phyloP scores from a whole-genome alignment of 2,113 vertebrate species.

The Puffinus mauretanicus region DNA sequence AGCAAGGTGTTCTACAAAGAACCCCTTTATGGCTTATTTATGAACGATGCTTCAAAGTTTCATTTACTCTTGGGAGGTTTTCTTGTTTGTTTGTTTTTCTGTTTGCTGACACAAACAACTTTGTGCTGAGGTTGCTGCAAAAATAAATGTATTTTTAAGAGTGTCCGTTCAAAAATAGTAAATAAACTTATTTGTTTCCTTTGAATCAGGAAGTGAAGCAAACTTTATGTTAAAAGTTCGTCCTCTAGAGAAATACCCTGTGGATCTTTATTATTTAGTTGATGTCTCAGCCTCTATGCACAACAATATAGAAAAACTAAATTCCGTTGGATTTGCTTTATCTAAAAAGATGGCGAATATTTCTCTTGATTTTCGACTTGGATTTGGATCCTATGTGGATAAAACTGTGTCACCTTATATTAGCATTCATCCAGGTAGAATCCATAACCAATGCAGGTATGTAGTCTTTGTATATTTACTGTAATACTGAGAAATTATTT shows the following conservation, averaged over 20 bases:
- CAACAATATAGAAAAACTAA: slow-evolving; percentile 91
- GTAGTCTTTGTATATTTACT: neutral
- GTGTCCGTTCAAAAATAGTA: neutral
- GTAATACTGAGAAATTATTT: neutral
- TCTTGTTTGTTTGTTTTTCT: slow-evolving; percentile 18
- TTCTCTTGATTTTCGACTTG: slow-evolving; percentile 90
- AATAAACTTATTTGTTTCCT: slow-evolving; percentile 36
- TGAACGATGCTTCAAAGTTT: neutral
- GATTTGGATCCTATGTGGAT: slow-evolving; percentile 97
- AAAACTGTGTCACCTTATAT: slow-evolving; percentile 97
- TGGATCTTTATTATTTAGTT: slow-evolving; percentile 97
- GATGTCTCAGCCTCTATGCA: slow-evolving; percentile 98
- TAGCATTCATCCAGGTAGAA: slow-evolving; percentile 91
- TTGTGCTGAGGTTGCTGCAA: neutral
- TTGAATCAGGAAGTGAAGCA: slow-evolving; percentile 82
- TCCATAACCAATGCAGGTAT: slow-evolving; percentile 95
- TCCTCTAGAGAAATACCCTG: slow-evolving; percentile 89
- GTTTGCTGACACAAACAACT: neutral
- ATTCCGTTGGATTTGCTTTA: slow-evolving; percentile 88
- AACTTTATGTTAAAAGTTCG: slow-evolving; percentile 86
- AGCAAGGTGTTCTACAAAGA: neutral
- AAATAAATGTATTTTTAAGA: neutral
- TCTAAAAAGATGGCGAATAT: slow-evolving; percentile 89
- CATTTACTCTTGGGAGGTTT: neutral
- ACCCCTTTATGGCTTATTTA: neutral